A percentile compares a stretch with the other conserved stretches of the same genome.
These are phyloP conservation scores for Disparrhopalites patrizii DNA, from an alignment of 2,888 invertebrate genomes.

Conservation along the genomic window DNA sequence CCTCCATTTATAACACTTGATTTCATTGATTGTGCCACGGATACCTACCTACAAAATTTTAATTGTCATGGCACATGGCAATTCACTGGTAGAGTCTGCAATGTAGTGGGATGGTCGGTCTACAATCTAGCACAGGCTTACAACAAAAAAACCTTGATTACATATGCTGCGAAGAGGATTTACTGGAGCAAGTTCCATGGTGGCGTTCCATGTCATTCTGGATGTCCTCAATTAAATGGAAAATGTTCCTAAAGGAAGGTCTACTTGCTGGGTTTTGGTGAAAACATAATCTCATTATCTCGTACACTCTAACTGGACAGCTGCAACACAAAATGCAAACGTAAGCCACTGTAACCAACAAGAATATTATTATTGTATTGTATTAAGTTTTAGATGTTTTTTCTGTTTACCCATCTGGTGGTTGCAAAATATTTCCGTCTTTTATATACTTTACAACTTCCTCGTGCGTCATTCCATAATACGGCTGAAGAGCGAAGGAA, in stretches of 20 bases:
- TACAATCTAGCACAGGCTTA: no score
- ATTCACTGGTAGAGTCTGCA: no score
- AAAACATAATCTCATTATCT: conserved; percentile 93
- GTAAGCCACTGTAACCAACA: no score
- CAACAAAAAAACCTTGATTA: neutral
- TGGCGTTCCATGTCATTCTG: conserved; percentile 52
- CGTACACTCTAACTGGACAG: conserved; percentile 69
- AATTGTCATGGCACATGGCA: no score
- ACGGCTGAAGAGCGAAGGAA: conserved; percentile 92
- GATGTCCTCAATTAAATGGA: conserved; percentile 72
- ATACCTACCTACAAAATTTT: neutral
- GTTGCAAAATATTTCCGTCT: conserved; percentile 83
- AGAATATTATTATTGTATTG: neutral
- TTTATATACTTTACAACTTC: conserved; percentile 86
- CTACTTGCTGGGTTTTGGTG: conserved; percentile 77
- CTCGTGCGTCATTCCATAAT: conserved; percentile 95
- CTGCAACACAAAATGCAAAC: no score
- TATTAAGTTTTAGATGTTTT: neutral
- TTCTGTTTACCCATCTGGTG: conserved; percentile 91
- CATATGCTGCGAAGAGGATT: conserved; percentile 46
- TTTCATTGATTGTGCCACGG: no score
- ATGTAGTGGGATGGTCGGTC: no score
- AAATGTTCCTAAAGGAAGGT: conserved; percentile 78
- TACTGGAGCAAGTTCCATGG: conserved; percentile 43
- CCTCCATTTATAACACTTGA: no score